Conservation (phyloP, 1,140 invertebrate genomes). For the Hyles vespertilio region DNA sequence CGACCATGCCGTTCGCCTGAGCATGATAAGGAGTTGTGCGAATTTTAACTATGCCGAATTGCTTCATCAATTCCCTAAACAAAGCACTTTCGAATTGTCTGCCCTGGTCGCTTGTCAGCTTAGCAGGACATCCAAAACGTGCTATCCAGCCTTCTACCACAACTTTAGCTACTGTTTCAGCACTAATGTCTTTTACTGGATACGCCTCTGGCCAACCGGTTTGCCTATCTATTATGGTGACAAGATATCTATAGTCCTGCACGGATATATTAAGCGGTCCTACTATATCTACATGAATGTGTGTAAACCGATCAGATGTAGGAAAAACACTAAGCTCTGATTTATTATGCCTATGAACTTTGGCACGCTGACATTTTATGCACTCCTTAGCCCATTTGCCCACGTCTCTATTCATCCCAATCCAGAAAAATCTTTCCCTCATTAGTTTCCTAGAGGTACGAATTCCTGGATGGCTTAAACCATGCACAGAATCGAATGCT, state of each 20-base stretch:
- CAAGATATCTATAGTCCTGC: conserved; percentile 42
- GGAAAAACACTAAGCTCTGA: conserved; percentile 21
- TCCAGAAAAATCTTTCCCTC: conserved; percentile 14
- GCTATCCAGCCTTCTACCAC: conserved; percentile 36
- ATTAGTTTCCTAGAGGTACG: conserved; percentile 18
- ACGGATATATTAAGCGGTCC: conserved; percentile 37
- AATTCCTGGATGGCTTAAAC: conserved; percentile 20
- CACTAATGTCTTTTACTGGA: conserved; percentile 54
- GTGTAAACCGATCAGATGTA: conserved; percentile 44
- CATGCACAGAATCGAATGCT: conserved; percentile 17
- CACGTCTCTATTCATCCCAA: conserved; percentile 47
- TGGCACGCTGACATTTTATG: conserved; percentile 29
- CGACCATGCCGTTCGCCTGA: conserved; percentile 3
- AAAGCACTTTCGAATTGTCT: conserved; percentile 6
- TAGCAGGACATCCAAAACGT: conserved; percentile 31
- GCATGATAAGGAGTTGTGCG: conserved; percentile 9
- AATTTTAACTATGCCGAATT: background rate
- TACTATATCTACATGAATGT: conserved; percentile 67
- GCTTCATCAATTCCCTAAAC: conserved; percentile 1
- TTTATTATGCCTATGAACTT: conserved; percentile 19
- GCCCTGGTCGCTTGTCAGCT: conserved; percentile 4
- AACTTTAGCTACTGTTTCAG: conserved; percentile 28
- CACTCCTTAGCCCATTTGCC: conserved; percentile 33
- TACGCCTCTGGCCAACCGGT: conserved; percentile 69
- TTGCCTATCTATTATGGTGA: conserved; percentile 68